Evolutionary conservation across 1,140 invertebrate species (phyloP).

Genomic region (Drosophila nikananu): DNA sequence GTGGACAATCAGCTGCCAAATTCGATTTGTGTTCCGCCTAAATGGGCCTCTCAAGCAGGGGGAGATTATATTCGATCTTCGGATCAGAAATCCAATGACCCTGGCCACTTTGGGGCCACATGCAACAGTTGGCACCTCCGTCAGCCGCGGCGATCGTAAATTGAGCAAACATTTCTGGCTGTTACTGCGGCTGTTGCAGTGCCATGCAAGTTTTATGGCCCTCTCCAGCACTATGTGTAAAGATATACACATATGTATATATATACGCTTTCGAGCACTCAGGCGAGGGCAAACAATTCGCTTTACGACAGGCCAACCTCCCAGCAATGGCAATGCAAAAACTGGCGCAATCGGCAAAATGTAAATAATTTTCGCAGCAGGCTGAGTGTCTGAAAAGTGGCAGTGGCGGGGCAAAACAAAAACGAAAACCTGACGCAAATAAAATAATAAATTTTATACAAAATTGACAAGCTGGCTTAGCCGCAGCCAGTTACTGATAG

Average conservation of each 20-base stretch:
- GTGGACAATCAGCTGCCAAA: slow-evolving; percentile 72
- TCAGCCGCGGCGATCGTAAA: slow-evolving; percentile 65
- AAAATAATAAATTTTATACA: slow-evolving; percentile 83
- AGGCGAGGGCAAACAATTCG: slow-evolving; percentile 71
- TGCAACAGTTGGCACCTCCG: slow-evolving; percentile 53
- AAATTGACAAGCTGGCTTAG: slow-evolving; percentile 82
- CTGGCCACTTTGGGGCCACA: slow-evolving; percentile 32
- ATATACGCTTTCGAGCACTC: slow-evolving; percentile 22
- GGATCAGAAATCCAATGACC: slow-evolving; percentile 34
- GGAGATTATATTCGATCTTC: slow-evolving; percentile 37
- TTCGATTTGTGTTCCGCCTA: slow-evolving; percentile 44
- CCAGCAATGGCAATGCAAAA: slow-evolving; percentile 58
- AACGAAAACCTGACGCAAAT: slow-evolving; percentile 75
- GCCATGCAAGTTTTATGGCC: slow-evolving; percentile 78
- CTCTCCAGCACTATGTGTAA: slow-evolving; percentile 52
- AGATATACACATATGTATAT: slow-evolving; percentile 3
- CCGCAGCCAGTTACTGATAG: slow-evolving; percentile 62
- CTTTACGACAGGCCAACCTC: slow-evolving; percentile 65
- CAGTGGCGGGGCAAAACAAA: slow-evolving; percentile 17
- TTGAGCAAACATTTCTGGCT: slow-evolving; percentile 71
- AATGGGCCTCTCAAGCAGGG: background rate
- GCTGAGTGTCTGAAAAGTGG: slow-evolving; percentile 36
- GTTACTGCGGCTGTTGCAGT: slow-evolving; percentile 66
- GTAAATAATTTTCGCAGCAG: slow-evolving; percentile 71
- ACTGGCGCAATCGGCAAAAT: slow-evolving; percentile 72